A percentile compares a stretch with the other conserved stretches of the same genome.
Conservation (phyloP, 2,888 invertebrate genomes). For the Drosophila stalkeri region DNA sequence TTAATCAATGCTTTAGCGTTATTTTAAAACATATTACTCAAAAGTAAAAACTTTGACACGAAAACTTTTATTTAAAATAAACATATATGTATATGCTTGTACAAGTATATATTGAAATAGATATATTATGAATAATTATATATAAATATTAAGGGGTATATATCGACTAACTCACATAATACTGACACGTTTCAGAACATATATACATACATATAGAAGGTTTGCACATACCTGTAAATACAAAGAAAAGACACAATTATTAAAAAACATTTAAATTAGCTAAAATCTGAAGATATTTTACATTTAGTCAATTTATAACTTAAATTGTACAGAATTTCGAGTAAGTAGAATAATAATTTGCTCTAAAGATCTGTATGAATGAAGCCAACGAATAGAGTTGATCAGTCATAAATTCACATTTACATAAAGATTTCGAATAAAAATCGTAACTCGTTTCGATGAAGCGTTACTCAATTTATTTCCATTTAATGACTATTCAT, state of each 20-base stretch:
- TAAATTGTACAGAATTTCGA: background rate
- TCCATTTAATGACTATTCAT: slow-evolving; percentile 18
- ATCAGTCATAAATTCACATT: slow-evolving; percentile 15
- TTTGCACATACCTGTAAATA: slow-evolving; percentile 19
- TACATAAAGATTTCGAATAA: slow-evolving; percentile 13
- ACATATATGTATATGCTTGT: no score
- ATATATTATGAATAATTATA: background rate
- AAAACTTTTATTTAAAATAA: no score
- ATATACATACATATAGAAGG: background rate
- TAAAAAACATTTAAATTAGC: background rate
- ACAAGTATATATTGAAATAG: background rate
- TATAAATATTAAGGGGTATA: background rate
- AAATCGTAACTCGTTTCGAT: slow-evolving; percentile 23
- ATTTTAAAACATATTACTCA: no score
- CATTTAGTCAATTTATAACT: background rate
- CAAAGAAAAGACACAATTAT: background rate
- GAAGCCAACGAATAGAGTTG: background rate
- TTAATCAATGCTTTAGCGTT: no score
- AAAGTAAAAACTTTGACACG: no score
- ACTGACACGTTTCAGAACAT: background rate
- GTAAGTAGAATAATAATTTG: background rate
- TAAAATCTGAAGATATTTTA: background rate
- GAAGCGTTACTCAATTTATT: background rate
- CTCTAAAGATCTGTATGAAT: background rate
- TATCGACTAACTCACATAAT: background rate